phyloP scores from a whole-genome alignment of 2,888 invertebrate species.

The Tetropium fuscum region DNA sequence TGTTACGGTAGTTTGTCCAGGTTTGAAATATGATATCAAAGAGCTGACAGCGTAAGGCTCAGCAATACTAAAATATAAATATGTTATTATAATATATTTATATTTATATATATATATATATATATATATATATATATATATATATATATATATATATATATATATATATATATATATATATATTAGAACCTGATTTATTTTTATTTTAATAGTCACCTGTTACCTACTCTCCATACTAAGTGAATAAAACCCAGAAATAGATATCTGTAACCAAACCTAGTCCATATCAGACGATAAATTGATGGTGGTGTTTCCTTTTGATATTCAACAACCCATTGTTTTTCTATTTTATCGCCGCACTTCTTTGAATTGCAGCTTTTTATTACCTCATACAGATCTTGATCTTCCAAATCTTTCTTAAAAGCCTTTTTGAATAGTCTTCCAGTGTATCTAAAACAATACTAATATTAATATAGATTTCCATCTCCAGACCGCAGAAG shows the following conservation, averaged over 20 bases:
- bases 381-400: conserved; percentile 70
- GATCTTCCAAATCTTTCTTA: conserved; percentile 72
- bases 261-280: conserved; percentile 41
- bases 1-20: conserved; percentile 47
- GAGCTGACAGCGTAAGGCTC: conserved; percentile 52
- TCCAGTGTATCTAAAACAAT: conserved; percentile 72
- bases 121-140: too few species aligned
- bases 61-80: conserved; percentile 52
- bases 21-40: conserved; percentile 51
- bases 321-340: conserved; percentile 47
- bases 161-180: too few species aligned
- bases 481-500: too few species aligned
- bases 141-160: too few species aligned
- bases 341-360: conserved; percentile 53
- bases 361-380: conserved; percentile 56
- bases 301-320: conserved; percentile 34
- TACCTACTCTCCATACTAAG: too few species aligned
- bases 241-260: conserved; percentile 34
- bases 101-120: too few species aligned
- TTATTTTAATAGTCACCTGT: too few species aligned
- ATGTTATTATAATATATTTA: too few species aligned
- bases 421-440: conserved; percentile 75
- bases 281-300: conserved; percentile 39
- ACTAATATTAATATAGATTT: too few species aligned
- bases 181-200: too few species aligned